Base-by-base conservation (phyloP, 2,797 vertebrate species). In the Propithecus perrieri region DNA sequence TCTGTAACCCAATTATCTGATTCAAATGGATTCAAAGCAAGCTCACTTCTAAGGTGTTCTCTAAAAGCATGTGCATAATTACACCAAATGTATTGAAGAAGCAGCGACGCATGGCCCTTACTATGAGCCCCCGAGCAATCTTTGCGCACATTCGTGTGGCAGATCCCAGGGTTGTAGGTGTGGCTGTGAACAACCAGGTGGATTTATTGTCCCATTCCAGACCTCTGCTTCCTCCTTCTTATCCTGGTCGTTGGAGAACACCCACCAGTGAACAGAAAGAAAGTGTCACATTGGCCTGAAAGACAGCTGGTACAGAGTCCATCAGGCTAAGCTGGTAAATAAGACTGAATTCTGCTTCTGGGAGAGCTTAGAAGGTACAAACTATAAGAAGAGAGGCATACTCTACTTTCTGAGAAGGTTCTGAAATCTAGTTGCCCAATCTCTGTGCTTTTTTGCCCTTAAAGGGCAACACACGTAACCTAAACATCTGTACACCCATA, bases 1-100 rank as follows among this genome's bases (percentile, higher is more conserved):
- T 93, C 93, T 92, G 22, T 92, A 92, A 95, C 74, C 48, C 41
- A 95, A 85, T 93, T 85, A 95, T 69, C 61, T 78, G 78, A 84
- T 67, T 76, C 88, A 94, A 67, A 41, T n/a, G 24, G 65, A 74
- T 43, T 84, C 85, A 38, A 55, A 86, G 72, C 38, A 65, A 95
- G 48, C 67, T 38, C 12, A 13, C 41, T 72, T 79, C 30, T 35
- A 26, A 95, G 95, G 24, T 63, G 8, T 67, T 88, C 81, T 76
- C 26, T 13, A 61, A 84, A 69, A 84, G 59, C 43, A 18, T 2
- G 15, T 17, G 38, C 6, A 4, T 38, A n/a, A 76, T 48, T 72
- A 55, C 4, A 24, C 24, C 7, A 5, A 17, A 46, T 12, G 6
- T 43, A n/a, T 1, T 48, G 24, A 63, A 83, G 80, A 41, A 61